Base-by-base conservation (phyloP, 2,888 invertebrate species). In the Platypus cylindrus region DNA sequence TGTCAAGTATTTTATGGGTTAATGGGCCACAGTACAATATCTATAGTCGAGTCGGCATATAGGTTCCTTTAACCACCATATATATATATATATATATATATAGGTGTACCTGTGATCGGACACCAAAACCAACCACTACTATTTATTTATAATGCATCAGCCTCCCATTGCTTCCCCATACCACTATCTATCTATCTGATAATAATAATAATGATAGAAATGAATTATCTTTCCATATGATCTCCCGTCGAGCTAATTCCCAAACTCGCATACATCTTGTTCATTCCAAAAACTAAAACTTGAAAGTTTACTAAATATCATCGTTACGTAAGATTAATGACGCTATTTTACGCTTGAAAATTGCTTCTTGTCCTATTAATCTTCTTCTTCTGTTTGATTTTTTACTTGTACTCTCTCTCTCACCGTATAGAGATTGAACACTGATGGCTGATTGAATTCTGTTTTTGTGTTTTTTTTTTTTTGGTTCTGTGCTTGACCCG, bases 21-120 rank as follows among this genome's bases (percentile, higher is more conserved):
- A 52, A 51, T 50, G 51, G 52, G 50, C 49, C 49, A 54, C 52
- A n/a, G n/a, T n/a, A n/a, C n/a, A 54, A 50, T 42, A 45, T 43
- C 45, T 38, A 40, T 40, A 43, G 38, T 30, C 33, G 23, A 34
- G 26, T 30, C 36, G n/a, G n/a, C n/a, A n/a, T n/a, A n/a, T n/a
- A n/a, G n/a, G n/a, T n/a, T n/a, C n/a, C n/a, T n/a, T n/a, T n/a
- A n/a, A n/a, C n/a, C n/a, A n/a, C n/a, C n/a, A n/a, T n/a, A n/a
- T n/a, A n/a, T n/a, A n/a, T n/a, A n/a, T n/a, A n/a, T n/a, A n/a
- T n/a, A n/a, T n/a, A n/a, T n/a, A n/a, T n/a, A n/a, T n/a, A n/a
- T n/a, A n/a, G n/a, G n/a, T n/a, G n/a, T n/a, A n/a, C n/a, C n/a
- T n/a, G n/a, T n/a, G n/a, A n/a, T n/a, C n/a, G n/a, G n/a, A n/a